phyloP scores from a whole-genome alignment of 2,113 vertebrate genomes.

The Galbula dea region DNA sequence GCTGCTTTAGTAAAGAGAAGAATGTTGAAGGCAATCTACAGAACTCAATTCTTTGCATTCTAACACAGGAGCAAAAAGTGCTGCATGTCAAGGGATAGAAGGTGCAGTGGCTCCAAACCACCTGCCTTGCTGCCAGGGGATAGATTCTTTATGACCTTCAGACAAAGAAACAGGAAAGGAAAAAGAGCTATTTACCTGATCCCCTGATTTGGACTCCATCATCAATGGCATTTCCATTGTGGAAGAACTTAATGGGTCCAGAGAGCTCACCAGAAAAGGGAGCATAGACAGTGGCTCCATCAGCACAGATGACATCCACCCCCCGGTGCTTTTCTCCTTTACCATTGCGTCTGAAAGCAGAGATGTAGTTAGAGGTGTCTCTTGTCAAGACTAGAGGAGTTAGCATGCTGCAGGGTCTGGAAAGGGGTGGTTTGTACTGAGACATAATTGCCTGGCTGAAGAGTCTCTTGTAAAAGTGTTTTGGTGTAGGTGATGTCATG shows the following conservation, averaged over 20 bases:
- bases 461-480: background rate
- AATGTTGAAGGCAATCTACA: background rate
- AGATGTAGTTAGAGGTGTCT: rapidly evolving
- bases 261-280: conserved; percentile 75
- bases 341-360: background rate
- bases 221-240: conserved; percentile 70
- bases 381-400: background rate
- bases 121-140: background rate
- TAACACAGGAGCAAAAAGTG: background rate
- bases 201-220: conserved; percentile 71
- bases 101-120: background rate
- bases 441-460: background rate
- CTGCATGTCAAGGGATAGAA: background rate
- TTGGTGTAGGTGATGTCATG: background rate
- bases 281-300: conserved; percentile 71
- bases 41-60: background rate
- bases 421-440: background rate
- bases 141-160: background rate
- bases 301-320: conserved; percentile 75
- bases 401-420: rapidly evolving
- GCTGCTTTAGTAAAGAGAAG: background rate
- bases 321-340: conserved; percentile 40
- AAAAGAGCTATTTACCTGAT: conserved; percentile 46
- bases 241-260: conserved; percentile 64
- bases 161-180: background rate